Evolutionary conservation across 2,888 invertebrate genomes (phyloP), one percentile per base, ranked within the genome.

Genomic region (Platerodrilus igneus): DNA sequence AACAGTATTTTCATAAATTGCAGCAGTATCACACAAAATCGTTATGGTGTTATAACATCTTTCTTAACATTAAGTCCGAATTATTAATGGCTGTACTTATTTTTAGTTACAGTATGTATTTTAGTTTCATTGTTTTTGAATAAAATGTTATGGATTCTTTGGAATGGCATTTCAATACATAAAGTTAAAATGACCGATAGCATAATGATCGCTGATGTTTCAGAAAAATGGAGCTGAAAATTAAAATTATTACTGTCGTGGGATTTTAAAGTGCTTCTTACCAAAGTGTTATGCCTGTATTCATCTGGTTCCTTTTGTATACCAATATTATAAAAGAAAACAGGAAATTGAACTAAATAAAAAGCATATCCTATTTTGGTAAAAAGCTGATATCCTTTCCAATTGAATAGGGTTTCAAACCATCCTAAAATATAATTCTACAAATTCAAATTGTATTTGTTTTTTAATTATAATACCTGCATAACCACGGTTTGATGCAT

Each of bases 271-370:
- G 27, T 5, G 23, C 15, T 22, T 5, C 5, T 32, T 34, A 45
- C 45, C 37, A 45, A 17, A 31, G 21, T 26, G 6, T 69, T 58
- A 4, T 72, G 68, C 4, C 70, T 66, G 58, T 75, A 78, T 54
- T 69, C 70, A 16, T 69, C 71, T 0, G 74, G 57, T 43, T 71
- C 67, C 47, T 73, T 70, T 49, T 73, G 73, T 2, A 71, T 60
- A 1, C 78, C 79, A n/a, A 79, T 75, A 48, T 76, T 77, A 63
- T 77, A 79, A 64, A 79, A 79, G 63, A 75, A 78, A 41, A 79
- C 71, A 0, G 78, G 78, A 61, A 79, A 79, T 62, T 79, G 79
- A 4, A 75, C 73, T 14, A 79, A 64, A 59, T 79, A 79, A 4
- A 79, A 70, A 26, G 74, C 70, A 59, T 78, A 79, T 3, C 77